phyloP scores from a whole-genome alignment of 2,888 invertebrate genomes.

The Erpobdella octoculata region DNA sequence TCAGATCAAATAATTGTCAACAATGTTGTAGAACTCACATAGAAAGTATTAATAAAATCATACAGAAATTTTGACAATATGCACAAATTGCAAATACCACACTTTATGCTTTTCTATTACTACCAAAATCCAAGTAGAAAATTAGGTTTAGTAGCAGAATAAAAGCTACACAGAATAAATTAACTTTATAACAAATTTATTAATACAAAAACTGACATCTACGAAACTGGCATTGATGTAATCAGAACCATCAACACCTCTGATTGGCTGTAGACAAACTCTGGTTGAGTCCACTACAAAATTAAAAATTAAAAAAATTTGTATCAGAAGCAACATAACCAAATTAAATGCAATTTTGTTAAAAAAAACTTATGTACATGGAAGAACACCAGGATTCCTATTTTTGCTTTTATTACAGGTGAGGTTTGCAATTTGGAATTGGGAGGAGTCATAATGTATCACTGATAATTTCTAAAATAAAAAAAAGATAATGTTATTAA shows the following conservation, averaged over 20 bases:
- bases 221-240: constrained; percentile 98
- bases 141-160: too few relatives aligned
- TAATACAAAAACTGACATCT: constrained; percentile 60
- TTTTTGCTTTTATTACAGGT: constrained; percentile 97
- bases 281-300: constrained; percentile 72
- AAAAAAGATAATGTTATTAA: neutral
- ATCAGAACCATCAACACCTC: constrained; percentile 82
- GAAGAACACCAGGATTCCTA: constrained; percentile 63
- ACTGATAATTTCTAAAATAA: constrained; percentile 68
- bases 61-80: too few relatives aligned
- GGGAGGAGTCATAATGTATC: constrained; percentile 82
- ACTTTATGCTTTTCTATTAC: too few relatives aligned
- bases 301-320: neutral
- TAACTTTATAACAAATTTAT: neutral
- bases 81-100: too few relatives aligned
- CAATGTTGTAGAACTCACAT: too few relatives aligned
- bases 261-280: constrained; percentile 81
- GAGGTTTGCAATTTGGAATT: constrained; percentile 88
- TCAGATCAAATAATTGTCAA: too few relatives aligned
- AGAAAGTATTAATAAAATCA: too few relatives aligned
- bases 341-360: neutral
- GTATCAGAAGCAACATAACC: neutral
- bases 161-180: too few relatives aligned
- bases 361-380: neutral
- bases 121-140: too few relatives aligned